Conservation (phyloP, 2,113 vertebrate species). For the Elephas maximus region DNA sequence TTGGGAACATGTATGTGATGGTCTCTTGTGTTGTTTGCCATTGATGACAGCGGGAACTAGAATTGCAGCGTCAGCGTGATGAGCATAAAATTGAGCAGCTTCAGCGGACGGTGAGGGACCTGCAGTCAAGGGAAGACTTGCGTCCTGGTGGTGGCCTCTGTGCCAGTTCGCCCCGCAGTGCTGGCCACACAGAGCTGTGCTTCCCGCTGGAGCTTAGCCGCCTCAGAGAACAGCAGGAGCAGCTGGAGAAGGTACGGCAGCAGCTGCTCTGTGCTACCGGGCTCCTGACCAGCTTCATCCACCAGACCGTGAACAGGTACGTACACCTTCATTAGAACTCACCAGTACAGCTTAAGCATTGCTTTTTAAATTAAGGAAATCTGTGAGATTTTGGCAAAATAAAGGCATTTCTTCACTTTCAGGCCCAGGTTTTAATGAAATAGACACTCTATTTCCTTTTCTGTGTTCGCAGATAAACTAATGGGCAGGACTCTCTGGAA, state of each 20-base stretch:
- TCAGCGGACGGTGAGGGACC: conserved; percentile 88
- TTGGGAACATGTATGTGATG: fast-evolving
- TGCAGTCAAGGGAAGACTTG: conserved; percentile 87
- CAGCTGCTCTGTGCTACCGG: conserved; percentile 85
- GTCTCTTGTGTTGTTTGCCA: not conserved
- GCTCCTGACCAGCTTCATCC: conserved; percentile 84
- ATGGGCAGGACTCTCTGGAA: not conserved
- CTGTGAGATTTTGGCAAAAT: not conserved
- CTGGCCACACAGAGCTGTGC: not conserved
- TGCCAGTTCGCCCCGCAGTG: not conserved
- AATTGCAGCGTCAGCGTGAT: conserved; percentile 91
- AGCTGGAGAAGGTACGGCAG: conserved; percentile 88
- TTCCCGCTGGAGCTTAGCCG: conserved; percentile 41
- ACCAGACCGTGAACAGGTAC: conserved; percentile 84
- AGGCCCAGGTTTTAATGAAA: not conserved
- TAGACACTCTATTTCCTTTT: not conserved
- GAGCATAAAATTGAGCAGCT: conserved; percentile 92
- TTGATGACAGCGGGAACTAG: conserved; percentile 89
- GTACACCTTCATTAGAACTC: fast-evolving
- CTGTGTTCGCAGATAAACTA: not conserved
- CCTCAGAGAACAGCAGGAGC: conserved; percentile 74
- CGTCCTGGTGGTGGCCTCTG: not conserved
- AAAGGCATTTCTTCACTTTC: not conserved
- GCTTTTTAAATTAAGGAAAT: not conserved
- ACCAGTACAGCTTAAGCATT: too few relatives aligned